Base-by-base conservation (phyloP, 30 jellyfish, hydroid and myxozoan species). In the Cassiopea andromeda region DNA sequence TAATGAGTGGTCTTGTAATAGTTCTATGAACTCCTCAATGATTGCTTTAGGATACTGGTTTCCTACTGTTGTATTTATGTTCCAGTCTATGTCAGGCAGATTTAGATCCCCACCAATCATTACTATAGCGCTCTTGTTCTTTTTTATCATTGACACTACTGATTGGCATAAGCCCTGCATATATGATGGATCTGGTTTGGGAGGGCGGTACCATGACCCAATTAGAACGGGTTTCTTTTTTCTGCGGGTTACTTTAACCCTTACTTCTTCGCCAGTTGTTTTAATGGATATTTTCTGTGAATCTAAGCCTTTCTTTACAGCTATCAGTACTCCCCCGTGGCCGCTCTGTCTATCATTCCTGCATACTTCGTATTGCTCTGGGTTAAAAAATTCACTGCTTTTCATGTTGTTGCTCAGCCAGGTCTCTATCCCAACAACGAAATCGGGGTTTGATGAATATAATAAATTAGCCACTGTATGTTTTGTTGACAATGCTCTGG, bases 271-370 rank as follows among this genome's bases (percentile, higher is more conserved):
- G 8, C 78, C 59, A 2, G 48, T 59, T 14, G 78, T 2, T 79
- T 79, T 19, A 2, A 79, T 43, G 13, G 9, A 12, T 79, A 79
- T 57, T 18, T 17, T 10, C 19, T 79, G 88, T 5, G 48, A 2
- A n/a, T 57, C 44, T 7, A 81, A 81, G 0, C 1, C 44, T 81
- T 48, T 81, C 81, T 81, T 81, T 2, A 47, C 89, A 3, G 89
- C 89, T 7, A 81, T 81, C 45, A 60, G 81, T 0, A 81, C 81
- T 17, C 80, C 89, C 27, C 89, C 89, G 61, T 81, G 45, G 8
- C 67, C 89, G 46, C 43, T 69, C 17, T 44, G 80, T 81, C 89
- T 81, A 44, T 81, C 81, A 2, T 81, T 18, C 47, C 87, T 78
- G 10, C 3, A 10, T 4, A 78, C 87, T 4, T 78, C 57, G 69